Conservation (phyloP, 2,888 invertebrate genomes). For the Trichogramma dendrolimi region DNA sequence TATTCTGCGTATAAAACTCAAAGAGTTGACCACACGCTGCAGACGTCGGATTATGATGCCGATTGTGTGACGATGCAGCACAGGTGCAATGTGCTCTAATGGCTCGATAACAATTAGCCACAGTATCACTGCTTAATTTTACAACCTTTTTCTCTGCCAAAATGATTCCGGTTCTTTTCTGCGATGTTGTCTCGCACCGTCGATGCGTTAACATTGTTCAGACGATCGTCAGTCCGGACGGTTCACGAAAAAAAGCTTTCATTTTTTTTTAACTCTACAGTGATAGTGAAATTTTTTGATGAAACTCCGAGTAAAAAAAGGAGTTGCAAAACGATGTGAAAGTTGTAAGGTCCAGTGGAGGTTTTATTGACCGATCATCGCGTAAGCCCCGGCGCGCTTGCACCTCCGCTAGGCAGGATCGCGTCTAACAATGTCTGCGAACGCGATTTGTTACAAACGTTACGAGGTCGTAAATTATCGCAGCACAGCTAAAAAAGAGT, state of each 20-base stretch:
- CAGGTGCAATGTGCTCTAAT: constrained; percentile 37
- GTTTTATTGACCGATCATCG: constrained; percentile 36
- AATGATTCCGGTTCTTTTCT: constrained; percentile 8
- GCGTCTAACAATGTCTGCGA: constrained; percentile 46
- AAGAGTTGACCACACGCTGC: constrained; percentile 11
- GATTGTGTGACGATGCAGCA: constrained; percentile 2
- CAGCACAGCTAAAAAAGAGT: constrained; percentile 17
- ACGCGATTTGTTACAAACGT: constrained; percentile 48
- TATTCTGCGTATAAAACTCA: constrained; percentile 5
- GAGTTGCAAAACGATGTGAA: too few species aligned
- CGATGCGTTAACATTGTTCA: too few species aligned
- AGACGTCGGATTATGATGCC: not conserved
- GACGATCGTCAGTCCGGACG: too few species aligned
- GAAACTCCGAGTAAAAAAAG: too few species aligned
- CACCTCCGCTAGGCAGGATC: too few species aligned
- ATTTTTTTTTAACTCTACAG: too few species aligned
- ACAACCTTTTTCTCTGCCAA: constrained; percentile 24
- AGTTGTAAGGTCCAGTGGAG: too few species aligned
- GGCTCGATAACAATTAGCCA: constrained; percentile 41
- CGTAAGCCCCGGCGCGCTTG: constrained; percentile 16
- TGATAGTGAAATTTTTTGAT: too few species aligned
- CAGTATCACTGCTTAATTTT: constrained; percentile 32
- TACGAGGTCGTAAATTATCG: constrained; percentile 46
- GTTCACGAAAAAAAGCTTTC: too few species aligned
- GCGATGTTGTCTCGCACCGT: not conserved